These are phyloP conservation scores for Ctenochaetus hawaiiensis DNA, from an alignment of 2,797 vertebrate genomes.

Conservation along the genomic window DNA sequence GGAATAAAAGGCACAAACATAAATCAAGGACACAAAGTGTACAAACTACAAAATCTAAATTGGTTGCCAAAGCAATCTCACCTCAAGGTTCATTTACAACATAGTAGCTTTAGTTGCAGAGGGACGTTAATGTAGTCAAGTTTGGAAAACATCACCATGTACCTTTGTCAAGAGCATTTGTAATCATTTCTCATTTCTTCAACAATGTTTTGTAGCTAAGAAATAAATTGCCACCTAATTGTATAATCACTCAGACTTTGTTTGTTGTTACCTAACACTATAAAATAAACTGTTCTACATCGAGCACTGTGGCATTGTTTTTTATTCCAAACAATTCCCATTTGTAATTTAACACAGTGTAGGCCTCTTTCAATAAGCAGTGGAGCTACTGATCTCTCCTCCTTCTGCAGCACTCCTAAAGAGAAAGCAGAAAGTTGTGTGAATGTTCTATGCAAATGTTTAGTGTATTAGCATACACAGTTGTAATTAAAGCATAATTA, in stretches of 20 bases:
- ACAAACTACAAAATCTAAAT: constrained; percentile 6
- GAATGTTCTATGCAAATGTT: constrained; percentile 87
- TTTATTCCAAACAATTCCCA: constrained; percentile 76
- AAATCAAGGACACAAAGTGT: not conserved
- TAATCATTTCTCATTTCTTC: constrained; percentile 18
- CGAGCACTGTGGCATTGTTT: constrained; percentile 66
- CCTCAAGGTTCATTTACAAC: not conserved
- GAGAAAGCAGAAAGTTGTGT: constrained; percentile 80
- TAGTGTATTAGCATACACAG: constrained; percentile 87
- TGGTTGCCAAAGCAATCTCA: constrained; percentile 14
- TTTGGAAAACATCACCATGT: constrained; percentile 6
- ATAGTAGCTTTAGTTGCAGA: not conserved
- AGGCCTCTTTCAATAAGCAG: constrained; percentile 64
- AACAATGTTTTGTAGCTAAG: constrained; percentile 46
- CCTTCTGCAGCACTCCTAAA: constrained; percentile 66
- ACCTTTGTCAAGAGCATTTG: constrained; percentile 32
- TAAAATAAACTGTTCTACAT: constrained; percentile 76
- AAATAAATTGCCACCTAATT: constrained; percentile 61
- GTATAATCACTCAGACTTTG: constrained; percentile 58
- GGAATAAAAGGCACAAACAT: constrained; percentile 3
- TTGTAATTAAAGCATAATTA: constrained; percentile 87
- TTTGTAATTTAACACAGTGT: constrained; percentile 68
- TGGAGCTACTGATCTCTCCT: constrained; percentile 51
- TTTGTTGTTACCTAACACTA: constrained; percentile 72
- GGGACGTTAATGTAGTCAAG: constrained; percentile 1